A percentile compares a stretch with the other conserved stretches of the same genome.
Evolutionary conservation across 2,113 vertebrate species (phyloP).

Genomic region (Microcebus ravelobensis): DNA sequence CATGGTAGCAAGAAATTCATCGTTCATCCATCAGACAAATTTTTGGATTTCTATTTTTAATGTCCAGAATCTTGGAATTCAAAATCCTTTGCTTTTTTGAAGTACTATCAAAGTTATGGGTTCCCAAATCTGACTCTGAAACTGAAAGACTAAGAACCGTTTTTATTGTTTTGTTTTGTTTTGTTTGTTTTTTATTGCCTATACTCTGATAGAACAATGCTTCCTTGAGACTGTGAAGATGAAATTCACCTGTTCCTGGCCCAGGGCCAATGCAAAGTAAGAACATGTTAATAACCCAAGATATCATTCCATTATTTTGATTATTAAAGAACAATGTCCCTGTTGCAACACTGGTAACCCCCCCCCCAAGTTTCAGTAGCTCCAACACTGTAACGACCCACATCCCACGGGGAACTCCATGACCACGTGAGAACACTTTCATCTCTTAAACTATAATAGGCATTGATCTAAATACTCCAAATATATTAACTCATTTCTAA

Average conservation of each 20-base stretch:
- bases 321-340: neutral
- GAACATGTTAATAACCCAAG: neutral
- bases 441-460: neutral
- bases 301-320: neutral
- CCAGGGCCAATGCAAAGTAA: neutral
- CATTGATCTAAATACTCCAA: neutral
- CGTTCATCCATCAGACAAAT: neutral
- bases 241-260: neutral
- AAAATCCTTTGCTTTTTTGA: neutral
- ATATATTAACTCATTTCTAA: neutral
- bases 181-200: neutral
- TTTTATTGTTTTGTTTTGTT: neutral
- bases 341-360: neutral
- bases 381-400: neutral
- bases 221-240: neutral
- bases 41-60: neutral
- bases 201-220: neutral
- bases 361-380: neutral
- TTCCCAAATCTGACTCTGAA: slow-evolving; percentile 2
- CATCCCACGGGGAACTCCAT: neutral
- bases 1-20: neutral
- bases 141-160: neutral
- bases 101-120: neutral
- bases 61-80: neutral
- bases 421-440: neutral